These are phyloP conservation scores for Pollenia griseotomentosa DNA, from an alignment of 2,888 invertebrate species.

Conservation along the genomic window DNA sequence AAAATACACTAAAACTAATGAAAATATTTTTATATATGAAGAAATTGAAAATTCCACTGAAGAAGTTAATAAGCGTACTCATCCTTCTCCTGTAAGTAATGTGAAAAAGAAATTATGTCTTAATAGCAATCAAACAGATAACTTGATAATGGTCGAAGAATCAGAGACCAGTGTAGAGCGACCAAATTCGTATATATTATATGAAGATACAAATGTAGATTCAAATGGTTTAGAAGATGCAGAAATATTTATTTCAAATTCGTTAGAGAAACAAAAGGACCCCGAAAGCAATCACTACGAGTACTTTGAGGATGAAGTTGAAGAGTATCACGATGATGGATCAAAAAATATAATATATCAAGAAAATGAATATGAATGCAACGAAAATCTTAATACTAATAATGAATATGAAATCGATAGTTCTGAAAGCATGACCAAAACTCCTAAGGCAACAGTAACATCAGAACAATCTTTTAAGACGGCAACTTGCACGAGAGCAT, in stretches of 20 bases:
- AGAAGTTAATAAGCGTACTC: neutral
- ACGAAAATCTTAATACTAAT: constrained; percentile 29
- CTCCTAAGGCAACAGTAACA: neutral
- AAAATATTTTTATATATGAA: constrained; percentile 50
- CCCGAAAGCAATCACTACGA: constrained; percentile 32
- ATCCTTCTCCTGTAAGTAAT: neutral
- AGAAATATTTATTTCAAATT: neutral
- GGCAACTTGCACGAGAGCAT: neutral
- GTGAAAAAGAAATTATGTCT: constrained; percentile 25
- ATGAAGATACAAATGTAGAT: constrained; percentile 21
- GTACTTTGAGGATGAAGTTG: constrained; percentile 48
- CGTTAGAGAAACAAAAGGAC: neutral
- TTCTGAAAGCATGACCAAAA: constrained; percentile 9
- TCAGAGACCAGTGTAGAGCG: neutral
- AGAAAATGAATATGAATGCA: constrained; percentile 37
- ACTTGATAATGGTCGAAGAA: neutral
- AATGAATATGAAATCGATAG: constrained; percentile 35
- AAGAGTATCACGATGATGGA: constrained; percentile 19
- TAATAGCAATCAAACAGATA: neutral
- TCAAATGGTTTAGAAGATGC: constrained; percentile 49
- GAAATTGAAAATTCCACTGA: neutral
- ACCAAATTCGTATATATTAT: constrained; percentile 34
- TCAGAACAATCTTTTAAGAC: constrained; percentile 4
- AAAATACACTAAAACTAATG: neutral
- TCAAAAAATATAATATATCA: constrained; percentile 7